Conservation (phyloP, 2,113 vertebrate species). For the Psettodes erumei region DNA sequence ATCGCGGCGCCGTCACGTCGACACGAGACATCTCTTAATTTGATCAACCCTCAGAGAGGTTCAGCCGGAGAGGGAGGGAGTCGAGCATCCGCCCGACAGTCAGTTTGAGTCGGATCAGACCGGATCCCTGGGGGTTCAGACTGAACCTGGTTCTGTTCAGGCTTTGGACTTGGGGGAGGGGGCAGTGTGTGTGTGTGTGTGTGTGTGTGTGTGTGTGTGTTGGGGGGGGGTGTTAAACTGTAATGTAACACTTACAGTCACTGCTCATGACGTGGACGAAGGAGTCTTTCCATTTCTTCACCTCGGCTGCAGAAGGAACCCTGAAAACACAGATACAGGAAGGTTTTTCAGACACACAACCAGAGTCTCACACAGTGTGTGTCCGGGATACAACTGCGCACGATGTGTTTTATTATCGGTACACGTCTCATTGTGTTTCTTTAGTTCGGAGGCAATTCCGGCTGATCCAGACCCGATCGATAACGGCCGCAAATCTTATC, state of each 20-base stretch:
- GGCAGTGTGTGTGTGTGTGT: no score
- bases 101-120: not conserved
- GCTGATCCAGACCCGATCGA: slow-evolving; percentile 7
- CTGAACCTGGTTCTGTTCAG: no score
- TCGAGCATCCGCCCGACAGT: not conserved
- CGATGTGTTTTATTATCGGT: no score
- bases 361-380: not conserved
- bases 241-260: slow-evolving; percentile 85
- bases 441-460: no score
- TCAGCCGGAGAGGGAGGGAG: slow-evolving; percentile 16
- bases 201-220: no score
- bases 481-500: slow-evolving; percentile 19
- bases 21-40: slow-evolving; percentile 23
- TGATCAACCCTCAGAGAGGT: not conserved
- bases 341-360: not conserved
- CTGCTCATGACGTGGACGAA: slow-evolving; percentile 88
- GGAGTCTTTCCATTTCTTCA: slow-evolving; percentile 91
- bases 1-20: not conserved
- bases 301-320: slow-evolving; percentile 82
- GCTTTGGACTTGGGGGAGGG: not conserved
- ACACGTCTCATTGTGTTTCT: no score
- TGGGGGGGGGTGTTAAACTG: no score
- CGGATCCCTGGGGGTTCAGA: no score
- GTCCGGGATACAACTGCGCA: not conserved
- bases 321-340: slow-evolving; percentile 67